phyloP scores from a whole-genome alignment of 1,140 invertebrate species.

The Conus ventricosus region DNA sequence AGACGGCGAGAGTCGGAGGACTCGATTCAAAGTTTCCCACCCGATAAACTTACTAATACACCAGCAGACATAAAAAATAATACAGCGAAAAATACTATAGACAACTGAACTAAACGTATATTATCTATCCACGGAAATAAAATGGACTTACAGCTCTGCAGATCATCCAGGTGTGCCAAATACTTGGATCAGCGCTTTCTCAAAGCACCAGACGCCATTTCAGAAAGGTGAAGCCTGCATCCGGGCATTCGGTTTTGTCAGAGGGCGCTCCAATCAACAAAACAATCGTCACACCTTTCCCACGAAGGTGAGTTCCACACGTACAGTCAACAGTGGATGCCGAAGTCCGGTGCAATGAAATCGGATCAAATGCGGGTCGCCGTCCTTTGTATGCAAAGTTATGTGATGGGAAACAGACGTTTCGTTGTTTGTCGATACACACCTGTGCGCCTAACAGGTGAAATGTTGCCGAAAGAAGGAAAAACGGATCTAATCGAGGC shows the following conservation, averaged over 20 bases:
- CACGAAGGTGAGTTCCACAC: neutral
- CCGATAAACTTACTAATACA: neutral
- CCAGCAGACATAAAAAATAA: neutral
- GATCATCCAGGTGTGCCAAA: slow-evolving; percentile 23
- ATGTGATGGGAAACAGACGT: neutral
- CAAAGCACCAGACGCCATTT: slow-evolving; percentile 23
- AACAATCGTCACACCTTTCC: slow-evolving; percentile 25
- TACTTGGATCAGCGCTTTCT: neutral
- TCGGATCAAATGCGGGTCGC: neutral
- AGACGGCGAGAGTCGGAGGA: neutral
- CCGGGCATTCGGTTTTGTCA: slow-evolving; percentile 23
- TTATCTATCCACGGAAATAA: neutral
- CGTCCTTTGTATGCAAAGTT: neutral
- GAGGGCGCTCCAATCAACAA: slow-evolving; percentile 22
- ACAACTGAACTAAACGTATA: neutral
- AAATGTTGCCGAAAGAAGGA: neutral
- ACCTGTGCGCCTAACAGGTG: neutral
- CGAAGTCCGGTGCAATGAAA: neutral
- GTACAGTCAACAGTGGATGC: neutral
- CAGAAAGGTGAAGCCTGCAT: slow-evolving; percentile 5
- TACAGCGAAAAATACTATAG: neutral
- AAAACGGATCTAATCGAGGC: too few relatives aligned
- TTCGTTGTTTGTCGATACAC: neutral
- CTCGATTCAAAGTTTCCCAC: neutral
- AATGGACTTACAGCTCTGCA: neutral